Percentiles rank a stretch among this genome's conserved stretches.
Conservation (phyloP, 1,140 invertebrate genomes). For the Drosophila mayri region DNA sequence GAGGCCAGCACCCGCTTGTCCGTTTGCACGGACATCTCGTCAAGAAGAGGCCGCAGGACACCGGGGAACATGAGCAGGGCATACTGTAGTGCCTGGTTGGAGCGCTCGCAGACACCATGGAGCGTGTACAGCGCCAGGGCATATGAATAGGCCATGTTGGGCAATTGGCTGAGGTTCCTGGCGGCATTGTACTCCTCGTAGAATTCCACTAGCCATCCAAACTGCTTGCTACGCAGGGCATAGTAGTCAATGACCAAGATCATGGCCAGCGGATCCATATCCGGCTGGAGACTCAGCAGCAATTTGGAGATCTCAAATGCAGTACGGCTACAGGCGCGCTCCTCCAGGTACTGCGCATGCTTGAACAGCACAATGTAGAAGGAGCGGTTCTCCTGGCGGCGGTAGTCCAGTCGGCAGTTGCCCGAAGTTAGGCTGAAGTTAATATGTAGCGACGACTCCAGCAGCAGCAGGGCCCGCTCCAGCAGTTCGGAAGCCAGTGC, state of each 20-base stretch:
- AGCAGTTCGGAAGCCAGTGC: constrained; percentile 92
- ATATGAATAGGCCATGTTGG: constrained; percentile 95
- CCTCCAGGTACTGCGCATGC: constrained; percentile 92
- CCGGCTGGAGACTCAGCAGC: constrained; percentile 92
- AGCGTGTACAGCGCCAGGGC: constrained; percentile 91
- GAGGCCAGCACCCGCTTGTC: constrained; percentile 88
- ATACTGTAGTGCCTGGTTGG: constrained; percentile 89
- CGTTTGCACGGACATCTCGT: constrained; percentile 91
- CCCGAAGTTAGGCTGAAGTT: constrained; percentile 91
- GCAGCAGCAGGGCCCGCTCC: constrained; percentile 91
- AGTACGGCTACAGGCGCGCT: constrained; percentile 92
- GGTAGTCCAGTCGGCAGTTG: constrained; percentile 92
- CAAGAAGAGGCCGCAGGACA: constrained; percentile 89
- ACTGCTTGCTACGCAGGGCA: constrained; percentile 92
- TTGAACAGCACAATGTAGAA: constrained; percentile 95
- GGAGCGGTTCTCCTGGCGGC: constrained; percentile 93
- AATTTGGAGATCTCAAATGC: constrained; percentile 93
- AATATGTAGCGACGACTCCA: constrained; percentile 93
- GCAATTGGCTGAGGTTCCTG: constrained; percentile 92
- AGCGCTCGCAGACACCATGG: constrained; percentile 84
- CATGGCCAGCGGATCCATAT: constrained; percentile 93
- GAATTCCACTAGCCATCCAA: constrained; percentile 92
- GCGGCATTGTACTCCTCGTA: constrained; percentile 88
- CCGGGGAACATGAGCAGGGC: constrained; percentile 94
- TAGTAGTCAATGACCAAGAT: constrained; percentile 95